A percentile compares a stretch with the other conserved stretches of the same genome.
Evolutionary conservation across 2,888 invertebrate genomes (phyloP).

Genomic region (Pheosia gnoma): DNA sequence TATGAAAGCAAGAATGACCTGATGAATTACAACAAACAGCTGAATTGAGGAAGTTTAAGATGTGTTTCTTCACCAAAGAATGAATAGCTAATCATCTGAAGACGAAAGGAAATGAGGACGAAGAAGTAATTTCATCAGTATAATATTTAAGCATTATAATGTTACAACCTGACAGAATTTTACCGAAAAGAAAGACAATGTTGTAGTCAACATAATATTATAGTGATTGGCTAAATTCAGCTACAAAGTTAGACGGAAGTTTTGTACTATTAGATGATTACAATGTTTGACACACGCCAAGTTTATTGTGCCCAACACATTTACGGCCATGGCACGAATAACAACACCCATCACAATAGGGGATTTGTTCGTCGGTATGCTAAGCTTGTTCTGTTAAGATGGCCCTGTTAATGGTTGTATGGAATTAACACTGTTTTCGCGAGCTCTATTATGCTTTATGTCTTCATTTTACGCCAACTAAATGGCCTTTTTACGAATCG

Average conservation of each 20-base stretch:
- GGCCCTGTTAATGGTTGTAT: constrained; percentile 63
- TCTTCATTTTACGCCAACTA: constrained; percentile 63
- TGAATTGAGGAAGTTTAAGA: no score
- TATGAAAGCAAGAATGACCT: neutral
- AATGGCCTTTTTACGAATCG: constrained; percentile 47
- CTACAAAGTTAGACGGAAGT: neutral
- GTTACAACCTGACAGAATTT: no score
- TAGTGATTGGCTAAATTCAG: neutral
- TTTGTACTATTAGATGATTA: constrained; percentile 38
- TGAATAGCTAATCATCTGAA: no score
- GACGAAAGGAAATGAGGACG: no score
- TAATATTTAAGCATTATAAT: no score
- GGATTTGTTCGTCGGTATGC: constrained; percentile 56
- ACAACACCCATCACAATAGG: constrained; percentile 53
- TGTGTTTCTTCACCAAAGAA: no score
- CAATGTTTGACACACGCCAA: constrained; percentile 54
- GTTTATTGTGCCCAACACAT: constrained; percentile 35
- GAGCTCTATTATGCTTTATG: constrained; percentile 62
- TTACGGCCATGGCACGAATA: constrained; percentile 63
- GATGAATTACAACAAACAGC: neutral
- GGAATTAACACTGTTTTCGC: constrained; percentile 70
- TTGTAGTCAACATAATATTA: no score
- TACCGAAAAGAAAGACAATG: no score
- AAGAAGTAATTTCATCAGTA: no score
- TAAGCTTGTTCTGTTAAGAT: constrained; percentile 59